Percentiles rank a stretch among this genome's conserved stretches.
Conservation (phyloP, 1,140 invertebrate genomes). For the Himalopsyche phryganea region DNA sequence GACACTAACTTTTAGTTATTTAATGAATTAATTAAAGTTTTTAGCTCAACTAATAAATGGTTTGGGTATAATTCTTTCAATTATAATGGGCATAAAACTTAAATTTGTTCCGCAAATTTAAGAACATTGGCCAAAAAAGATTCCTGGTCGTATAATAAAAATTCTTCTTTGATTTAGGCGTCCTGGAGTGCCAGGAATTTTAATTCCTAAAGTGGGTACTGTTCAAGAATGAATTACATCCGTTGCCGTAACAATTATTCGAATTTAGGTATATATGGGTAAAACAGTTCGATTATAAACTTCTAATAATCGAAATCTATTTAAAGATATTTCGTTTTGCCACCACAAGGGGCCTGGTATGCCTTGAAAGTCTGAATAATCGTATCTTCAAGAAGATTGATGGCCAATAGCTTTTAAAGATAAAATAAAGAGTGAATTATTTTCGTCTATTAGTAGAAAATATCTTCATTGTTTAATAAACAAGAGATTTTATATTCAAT, state of each 20-base stretch:
- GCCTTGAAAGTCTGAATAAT: slow-evolving; percentile 59
- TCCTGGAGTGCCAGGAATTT: slow-evolving; percentile 64
- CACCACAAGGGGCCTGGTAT: slow-evolving; percentile 63
- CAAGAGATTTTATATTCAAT: slow-evolving; percentile 61
- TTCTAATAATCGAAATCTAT: slow-evolving; percentile 59
- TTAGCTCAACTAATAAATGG: slow-evolving; percentile 58
- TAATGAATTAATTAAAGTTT: slow-evolving; percentile 56
- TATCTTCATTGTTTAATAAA: slow-evolving; percentile 56
- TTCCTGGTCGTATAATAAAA: slow-evolving; percentile 54
- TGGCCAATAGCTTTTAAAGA: slow-evolving; percentile 46
- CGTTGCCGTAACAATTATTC: slow-evolving; percentile 44
- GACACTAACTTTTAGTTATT: slow-evolving; percentile 59
- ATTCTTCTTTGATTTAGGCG: slow-evolving; percentile 64
- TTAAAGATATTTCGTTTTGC: slow-evolving; percentile 37
- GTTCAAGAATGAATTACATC: slow-evolving; percentile 72
- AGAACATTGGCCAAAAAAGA: slow-evolving; percentile 71
- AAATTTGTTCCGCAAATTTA: slow-evolving; percentile 77
- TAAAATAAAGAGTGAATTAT: slow-evolving; percentile 5
- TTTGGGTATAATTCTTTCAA: slow-evolving; percentile 55
- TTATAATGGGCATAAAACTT: slow-evolving; percentile 71
- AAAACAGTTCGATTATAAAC: slow-evolving; percentile 60
- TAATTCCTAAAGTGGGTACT: slow-evolving; percentile 59
- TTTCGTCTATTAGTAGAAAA: slow-evolving; percentile 62
- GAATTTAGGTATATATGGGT: slow-evolving; percentile 54
- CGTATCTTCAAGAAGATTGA: slow-evolving; percentile 69